Evolutionary conservation across 2,888 invertebrate genomes (phyloP), one percentile per base, ranked within the genome.

Genomic region (Deroplatys truncata): DNA sequence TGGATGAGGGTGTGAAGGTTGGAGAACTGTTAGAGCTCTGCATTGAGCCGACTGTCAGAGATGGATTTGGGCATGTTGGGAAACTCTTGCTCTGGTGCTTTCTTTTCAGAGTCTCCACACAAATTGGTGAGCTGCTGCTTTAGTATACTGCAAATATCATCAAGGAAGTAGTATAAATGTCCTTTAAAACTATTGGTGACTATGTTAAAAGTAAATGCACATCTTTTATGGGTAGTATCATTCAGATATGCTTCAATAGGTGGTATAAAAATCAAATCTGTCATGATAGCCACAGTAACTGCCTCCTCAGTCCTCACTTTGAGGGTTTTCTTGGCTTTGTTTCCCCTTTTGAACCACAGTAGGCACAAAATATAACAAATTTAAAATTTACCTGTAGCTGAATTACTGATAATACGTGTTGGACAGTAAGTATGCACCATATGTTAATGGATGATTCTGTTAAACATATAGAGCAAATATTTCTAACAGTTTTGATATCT

Each of bases 31-130:
- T 92, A 29, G 91, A 92, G 84, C 90, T 92, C 29, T 93, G 93
- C 86, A 90, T 92, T n/a, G 91, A 92, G 84, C 92, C 93, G 1
- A 92, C 92, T 0, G 49, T 92, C 28, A 90, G 90, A 84, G 92
- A 92, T 90, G 92, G 92, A 16, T 89, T 92, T 20, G 90, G 91
- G 89, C 92, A 92, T 91, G 90, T 92, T 28, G 91, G 91, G 83
- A 92, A 92, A 88, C 91, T 92, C 16, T 90, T 93, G 28, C 90
- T 92, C 72, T 92, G 92, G 91, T 92, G 92, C 88, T 89, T 92
- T 72, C 83, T 92, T 28, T 92, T 92, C 88, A 91, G 92, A 90
- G 91, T 92, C 29, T 91, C 91, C 0, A 92, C 92, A 25, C 92
- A 92, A 91, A 89, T 92, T 88, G 91, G 92, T 92, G 91, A 91